Evolutionary conservation across 2,888 invertebrate genomes (phyloP), one percentile per base, ranked within the genome.

Genomic region (Morpho helenor): DNA sequence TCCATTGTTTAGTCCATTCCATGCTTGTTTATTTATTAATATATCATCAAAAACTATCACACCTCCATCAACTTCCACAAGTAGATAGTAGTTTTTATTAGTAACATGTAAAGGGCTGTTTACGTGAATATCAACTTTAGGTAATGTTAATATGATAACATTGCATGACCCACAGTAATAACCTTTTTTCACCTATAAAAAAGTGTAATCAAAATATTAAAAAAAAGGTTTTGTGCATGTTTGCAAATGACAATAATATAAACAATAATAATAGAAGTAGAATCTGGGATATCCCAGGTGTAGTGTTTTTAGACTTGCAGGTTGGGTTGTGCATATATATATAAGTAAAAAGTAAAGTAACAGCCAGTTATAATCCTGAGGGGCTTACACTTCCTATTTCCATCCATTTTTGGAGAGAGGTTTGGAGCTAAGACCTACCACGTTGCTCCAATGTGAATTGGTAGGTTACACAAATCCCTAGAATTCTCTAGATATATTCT

Each of bases 101-200:
- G 63, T 64, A 2, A 60, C 60, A 46, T 84, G 84, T 2, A 52
- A 49, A 4, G 63, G 61, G 46, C 79, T 75, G n/a, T 61, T 51
- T 0, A 80, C 52, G 50, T 84, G 84, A 6, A 79, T 48, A 3
- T 63, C 67, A 0, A 79, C 72, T 63, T 79, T 78, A 0, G 71
- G 61, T 1, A 68, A 63, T 1, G 75, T 82, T 4, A 68, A 51
- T n/a, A 84, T 59, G 2, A 82, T 59, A 0, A 68, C 31, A 52
- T 79, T 77, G 67, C 84, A 85, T 47, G 69, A 73, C 49, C 76
- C 76, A 58, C 84, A 85, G 62, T 69, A 83, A 58, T 84, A 85
- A 0, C 83, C 82, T 3, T 67, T 62, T 56, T 74, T 74, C 7
- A 84, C 76, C 84, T 84, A 67, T 2, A 16, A 16, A 7, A 73